A percentile compares a stretch with the other conserved stretches of the same genome.
Evolutionary conservation across 2,888 invertebrate genomes (phyloP).

Genomic region (Rhyacophila evoluta): DNA sequence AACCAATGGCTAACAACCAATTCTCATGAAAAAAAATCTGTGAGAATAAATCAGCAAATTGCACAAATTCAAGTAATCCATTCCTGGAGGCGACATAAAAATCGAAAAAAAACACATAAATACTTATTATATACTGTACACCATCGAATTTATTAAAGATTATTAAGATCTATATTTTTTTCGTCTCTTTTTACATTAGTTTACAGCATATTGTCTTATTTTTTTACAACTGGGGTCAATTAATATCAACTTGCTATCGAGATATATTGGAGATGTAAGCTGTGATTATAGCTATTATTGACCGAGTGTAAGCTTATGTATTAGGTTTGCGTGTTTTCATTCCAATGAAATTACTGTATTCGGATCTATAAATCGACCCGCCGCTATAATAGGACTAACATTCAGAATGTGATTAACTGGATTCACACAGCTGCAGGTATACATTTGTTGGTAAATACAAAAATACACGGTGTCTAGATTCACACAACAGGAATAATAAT

Average conservation of each 20-base stretch:
- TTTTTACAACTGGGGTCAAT: conserved; percentile 3
- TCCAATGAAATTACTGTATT: conserved; percentile 4
- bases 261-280: background rate
- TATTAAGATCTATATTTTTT: too few species aligned
- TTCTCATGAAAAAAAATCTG: too few species aligned
- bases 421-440: background rate
- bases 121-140: too few species aligned
- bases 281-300: conserved; percentile 7
- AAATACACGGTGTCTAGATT: conserved; percentile 1
- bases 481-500: too few species aligned
- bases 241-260: background rate
- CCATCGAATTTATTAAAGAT: too few species aligned
- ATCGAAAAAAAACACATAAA: too few species aligned
- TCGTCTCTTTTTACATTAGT: too few species aligned
- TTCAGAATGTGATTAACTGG: conserved; percentile 20
- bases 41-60: too few species aligned
- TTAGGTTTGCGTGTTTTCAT: conserved; percentile 14
- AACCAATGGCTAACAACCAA: too few species aligned
- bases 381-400: conserved; percentile 2
- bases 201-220: too few species aligned
- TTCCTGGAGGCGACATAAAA: too few species aligned
- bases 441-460: background rate
- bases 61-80: too few species aligned
- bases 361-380: conserved; percentile 18
- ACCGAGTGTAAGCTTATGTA: background rate